Percentiles rank a stretch among this genome's conserved stretches.
Evolutionary conservation across 2,888 invertebrate genomes (phyloP).

Genomic region (Torymus tubicola): DNA sequence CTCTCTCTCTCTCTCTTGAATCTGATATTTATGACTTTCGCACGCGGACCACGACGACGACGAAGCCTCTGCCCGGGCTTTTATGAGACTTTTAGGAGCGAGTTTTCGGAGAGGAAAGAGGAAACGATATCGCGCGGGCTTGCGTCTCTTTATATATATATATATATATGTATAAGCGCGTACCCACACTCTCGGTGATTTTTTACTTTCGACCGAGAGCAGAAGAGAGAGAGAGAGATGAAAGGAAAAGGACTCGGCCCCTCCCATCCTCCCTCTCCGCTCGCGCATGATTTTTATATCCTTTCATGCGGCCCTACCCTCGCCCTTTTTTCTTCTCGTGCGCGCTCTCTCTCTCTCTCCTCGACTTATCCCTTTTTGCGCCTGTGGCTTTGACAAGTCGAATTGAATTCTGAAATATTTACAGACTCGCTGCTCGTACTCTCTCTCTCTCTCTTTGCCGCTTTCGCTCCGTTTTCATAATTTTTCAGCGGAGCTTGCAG

Average conservation of each 20-base stretch:
- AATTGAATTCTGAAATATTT: conserved; percentile 51
- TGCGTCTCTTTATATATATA: too few relatives aligned
- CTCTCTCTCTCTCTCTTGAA: conserved; percentile 11
- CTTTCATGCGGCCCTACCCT: not conserved
- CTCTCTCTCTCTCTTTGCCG: too few relatives aligned
- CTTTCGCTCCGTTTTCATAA: too few relatives aligned
- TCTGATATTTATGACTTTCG: conserved; percentile 52
- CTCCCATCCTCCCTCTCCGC: not conserved
- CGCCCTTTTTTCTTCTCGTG: not conserved
- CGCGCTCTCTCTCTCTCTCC: not conserved
- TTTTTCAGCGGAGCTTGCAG: too few relatives aligned
- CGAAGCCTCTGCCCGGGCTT: conserved; percentile 9
- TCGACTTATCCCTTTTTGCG: not conserved
- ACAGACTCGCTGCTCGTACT: not conserved
- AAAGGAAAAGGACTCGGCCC: conserved; percentile 40
- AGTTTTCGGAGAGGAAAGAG: conserved; percentile 14
- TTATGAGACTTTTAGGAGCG: conserved; percentile 47
- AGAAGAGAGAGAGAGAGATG: conserved; percentile 37
- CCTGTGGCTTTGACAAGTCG: conserved; percentile 42
- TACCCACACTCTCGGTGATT: conserved; percentile 10
- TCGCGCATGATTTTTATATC: conserved; percentile 24
- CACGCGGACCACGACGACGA: conserved; percentile 5
- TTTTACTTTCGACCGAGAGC: conserved; percentile 19
- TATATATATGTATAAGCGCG: not conserved
- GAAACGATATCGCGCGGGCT: not conserved